phyloP scores from a whole-genome alignment of 1,140 invertebrate species.

The Daktulosphaira vitifoliae region DNA sequence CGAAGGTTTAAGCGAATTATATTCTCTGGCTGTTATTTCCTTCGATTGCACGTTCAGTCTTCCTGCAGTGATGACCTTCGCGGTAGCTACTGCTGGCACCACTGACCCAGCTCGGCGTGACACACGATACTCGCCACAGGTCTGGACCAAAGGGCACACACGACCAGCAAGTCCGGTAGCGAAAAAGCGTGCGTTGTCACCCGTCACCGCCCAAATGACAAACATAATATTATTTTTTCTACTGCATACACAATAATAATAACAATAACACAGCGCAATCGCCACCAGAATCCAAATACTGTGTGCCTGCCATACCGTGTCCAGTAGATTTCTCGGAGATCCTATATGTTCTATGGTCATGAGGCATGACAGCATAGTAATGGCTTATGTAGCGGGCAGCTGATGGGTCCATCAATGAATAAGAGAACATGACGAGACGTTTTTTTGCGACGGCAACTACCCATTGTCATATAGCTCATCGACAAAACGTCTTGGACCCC shows the following conservation, averaged over 20 bases:
- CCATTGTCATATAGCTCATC: not conserved
- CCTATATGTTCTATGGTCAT: too few species aligned
- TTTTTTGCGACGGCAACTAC: not conserved
- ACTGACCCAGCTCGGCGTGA: conserved; percentile 8
- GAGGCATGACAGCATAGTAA: too few species aligned
- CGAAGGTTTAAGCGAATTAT: too few species aligned
- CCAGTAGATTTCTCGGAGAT: too few species aligned
- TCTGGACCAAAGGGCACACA: conserved; percentile 18
- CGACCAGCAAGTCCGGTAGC: conserved; percentile 27
- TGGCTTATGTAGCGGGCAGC: conserved; percentile 1
- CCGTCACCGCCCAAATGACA: too few species aligned
- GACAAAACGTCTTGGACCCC: conserved; percentile 23
- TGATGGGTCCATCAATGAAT: not conserved
- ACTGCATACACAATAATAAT: too few species aligned
- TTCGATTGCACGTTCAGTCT: too few species aligned
- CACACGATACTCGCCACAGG: conserved; percentile 23
- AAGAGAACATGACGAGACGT: conserved; percentile 15
- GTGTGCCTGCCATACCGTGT: too few species aligned
- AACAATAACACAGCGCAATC: too few species aligned
- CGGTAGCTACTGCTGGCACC: not conserved
- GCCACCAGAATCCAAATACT: too few species aligned
- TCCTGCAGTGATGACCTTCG: conserved; percentile 3
- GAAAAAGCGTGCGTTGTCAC: not conserved
- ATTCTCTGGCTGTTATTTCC: too few species aligned
- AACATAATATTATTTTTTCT: too few species aligned